Evolutionary conservation across 2,113 vertebrate species (phyloP), one percentile per base, ranked within the genome.

Genomic region (Microtus ochrogaster): DNA sequence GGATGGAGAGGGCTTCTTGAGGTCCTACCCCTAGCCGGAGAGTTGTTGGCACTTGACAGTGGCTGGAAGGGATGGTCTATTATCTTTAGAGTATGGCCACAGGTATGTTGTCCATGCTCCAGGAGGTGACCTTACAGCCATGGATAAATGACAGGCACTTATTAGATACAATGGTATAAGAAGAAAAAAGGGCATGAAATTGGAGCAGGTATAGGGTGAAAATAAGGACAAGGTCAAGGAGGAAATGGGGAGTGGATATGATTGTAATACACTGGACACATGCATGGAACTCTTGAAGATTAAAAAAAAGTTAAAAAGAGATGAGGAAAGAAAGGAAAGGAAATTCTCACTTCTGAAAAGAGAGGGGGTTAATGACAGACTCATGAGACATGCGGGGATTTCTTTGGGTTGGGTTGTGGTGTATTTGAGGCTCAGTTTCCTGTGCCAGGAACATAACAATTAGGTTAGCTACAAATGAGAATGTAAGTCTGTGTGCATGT

Each of bases 281-380:
- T 33, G 8, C 11, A 47, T 33, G 8, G 19, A 44, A 30, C 44
- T 66, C 39, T 33, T 26, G 0, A 84, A 84, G 82, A 66, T 33
- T 47, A 65, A 49, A 39, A 55, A 3, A 55, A 3, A 0, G 55
- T 61, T 44, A 11, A 86, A 49, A 36, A 61, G 44, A 92, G 10
- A 63, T 3, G 7, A 24, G n/a, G 19, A 55, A 81, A n/a, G 66
- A 77, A 9, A 28, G 19, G 0, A 36, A 39, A 58, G 58, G 16
- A 10, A n/a, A 73, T 39, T 30, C 65, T 76, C 6, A 26, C 21
- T 65, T 92, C n/a, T 28, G 3, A 24, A 39, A 5, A 73, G 72
- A 33, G 3, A 94, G 14, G 16, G 4, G 39, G 4, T 66, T 5
- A 49, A 28, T 6, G 0, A 1, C 3, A n/a, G 28, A 0, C 0